Percentiles rank a stretch among this genome's conserved stretches.
Conservation (phyloP, 2,888 invertebrate genomes). For the Odontomyia ornata region DNA sequence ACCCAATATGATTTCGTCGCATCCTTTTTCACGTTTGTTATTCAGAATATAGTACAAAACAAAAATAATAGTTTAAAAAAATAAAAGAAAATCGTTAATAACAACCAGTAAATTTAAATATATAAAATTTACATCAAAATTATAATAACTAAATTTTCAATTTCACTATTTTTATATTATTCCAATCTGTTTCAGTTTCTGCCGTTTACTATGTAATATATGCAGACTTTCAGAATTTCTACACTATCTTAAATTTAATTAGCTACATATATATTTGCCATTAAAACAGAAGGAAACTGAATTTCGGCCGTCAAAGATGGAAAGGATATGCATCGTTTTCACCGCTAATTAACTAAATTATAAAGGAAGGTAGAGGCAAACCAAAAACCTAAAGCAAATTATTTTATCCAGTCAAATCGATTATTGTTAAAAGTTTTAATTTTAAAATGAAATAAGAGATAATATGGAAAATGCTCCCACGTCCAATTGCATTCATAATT, state of each 20-base stretch:
- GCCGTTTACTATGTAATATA: background rate
- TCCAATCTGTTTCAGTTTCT: background rate
- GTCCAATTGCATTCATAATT: background rate
- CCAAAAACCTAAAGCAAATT: background rate
- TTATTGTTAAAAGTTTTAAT: background rate
- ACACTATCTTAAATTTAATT: background rate
- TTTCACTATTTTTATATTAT: background rate
- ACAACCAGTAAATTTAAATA: constrained; percentile 40
- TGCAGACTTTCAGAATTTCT: background rate
- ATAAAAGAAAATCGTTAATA: constrained; percentile 35
- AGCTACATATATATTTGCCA: constrained; percentile 8
- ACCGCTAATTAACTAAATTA: background rate
- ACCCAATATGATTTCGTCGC: constrained; percentile 27
- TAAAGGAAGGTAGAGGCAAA: background rate
- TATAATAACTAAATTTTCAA: background rate
- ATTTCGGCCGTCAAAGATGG: constrained; percentile 3
- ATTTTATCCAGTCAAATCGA: constrained; percentile 20
- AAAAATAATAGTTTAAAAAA: constrained; percentile 10
- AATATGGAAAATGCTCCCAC: constrained; percentile 27
- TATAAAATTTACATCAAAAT: constrained; percentile 43
- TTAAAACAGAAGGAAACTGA: constrained; percentile 10
- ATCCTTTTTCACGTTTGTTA: constrained; percentile 34
- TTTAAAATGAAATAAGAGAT: background rate
- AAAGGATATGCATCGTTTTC: background rate
- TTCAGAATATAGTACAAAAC: constrained; percentile 28